Conservation (phyloP, 2,888 invertebrate genomes). For the Tetramorium bicarinatum region DNA sequence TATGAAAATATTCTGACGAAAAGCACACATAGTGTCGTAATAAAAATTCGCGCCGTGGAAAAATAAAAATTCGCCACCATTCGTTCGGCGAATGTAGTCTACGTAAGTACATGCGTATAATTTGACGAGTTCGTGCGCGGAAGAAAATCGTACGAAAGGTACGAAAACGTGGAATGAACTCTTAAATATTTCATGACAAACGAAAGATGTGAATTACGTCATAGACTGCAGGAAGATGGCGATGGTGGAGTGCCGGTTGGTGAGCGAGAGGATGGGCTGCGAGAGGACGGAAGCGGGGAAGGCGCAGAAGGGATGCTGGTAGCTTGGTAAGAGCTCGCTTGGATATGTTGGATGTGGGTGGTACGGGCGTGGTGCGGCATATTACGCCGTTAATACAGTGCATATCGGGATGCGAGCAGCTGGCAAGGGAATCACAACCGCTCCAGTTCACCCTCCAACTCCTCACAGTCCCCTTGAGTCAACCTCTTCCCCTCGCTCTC, state of each 20-base stretch:
- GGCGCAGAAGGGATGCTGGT: conserved; percentile 57
- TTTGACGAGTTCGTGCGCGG: conserved; percentile 29
- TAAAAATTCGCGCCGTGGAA: conserved; percentile 56
- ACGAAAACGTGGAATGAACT: conserved; percentile 74
- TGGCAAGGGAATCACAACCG: conserved; percentile 81
- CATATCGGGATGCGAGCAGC: conserved; percentile 82
- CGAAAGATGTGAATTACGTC: conserved; percentile 80
- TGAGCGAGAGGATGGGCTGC: conserved; percentile 27
- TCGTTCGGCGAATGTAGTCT: neutral
- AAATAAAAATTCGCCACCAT: conserved; percentile 23
- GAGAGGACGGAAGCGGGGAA: conserved; percentile 23
- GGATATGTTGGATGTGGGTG: conserved; percentile 78
- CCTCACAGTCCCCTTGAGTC: conserved; percentile 53
- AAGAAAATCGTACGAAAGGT: conserved; percentile 28
- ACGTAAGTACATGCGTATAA: conserved; percentile 24
- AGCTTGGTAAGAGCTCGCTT: conserved; percentile 67
- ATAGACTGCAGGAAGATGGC: conserved; percentile 73
- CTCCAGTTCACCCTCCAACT: conserved; percentile 43
- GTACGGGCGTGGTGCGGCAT: conserved; percentile 81
- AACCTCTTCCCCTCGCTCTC: conserved; percentile 52
- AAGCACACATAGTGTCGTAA: neutral
- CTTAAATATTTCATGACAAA: conserved; percentile 82
- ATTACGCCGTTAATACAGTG: conserved; percentile 84
- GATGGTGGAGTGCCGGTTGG: conserved; percentile 47
- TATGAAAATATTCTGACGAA: neutral